phyloP scores from a whole-genome alignment of 2,113 vertebrate genomes.

The Castor canadensis region DNA sequence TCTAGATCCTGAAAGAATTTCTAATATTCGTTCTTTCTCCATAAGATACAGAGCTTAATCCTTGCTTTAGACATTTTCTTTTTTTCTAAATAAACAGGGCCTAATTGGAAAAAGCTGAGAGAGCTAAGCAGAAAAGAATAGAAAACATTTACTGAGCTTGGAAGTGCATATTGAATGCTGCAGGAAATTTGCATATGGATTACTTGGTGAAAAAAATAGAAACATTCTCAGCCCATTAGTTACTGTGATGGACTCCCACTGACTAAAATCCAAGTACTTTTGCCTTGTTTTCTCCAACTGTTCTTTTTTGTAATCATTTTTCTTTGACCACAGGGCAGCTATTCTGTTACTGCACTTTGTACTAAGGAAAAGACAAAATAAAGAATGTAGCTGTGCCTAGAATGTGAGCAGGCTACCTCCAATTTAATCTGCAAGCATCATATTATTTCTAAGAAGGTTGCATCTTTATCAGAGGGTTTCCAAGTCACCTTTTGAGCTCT shows the following conservation, averaged over 20 bases:
- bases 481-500: not conserved
- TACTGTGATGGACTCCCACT: conserved; percentile 77
- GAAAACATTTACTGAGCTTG: conserved; percentile 82
- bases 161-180: conserved; percentile 80
- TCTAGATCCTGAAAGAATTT: conserved; percentile 81
- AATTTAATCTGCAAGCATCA: conserved; percentile 24
- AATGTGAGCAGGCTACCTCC: conserved; percentile 4
- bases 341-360: conserved; percentile 55
- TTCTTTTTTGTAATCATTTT: conserved; percentile 77
- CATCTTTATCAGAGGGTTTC: not conserved
- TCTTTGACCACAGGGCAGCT: conserved; percentile 57
- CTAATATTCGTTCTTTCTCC: conserved; percentile 82
- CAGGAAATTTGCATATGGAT: conserved; percentile 83
- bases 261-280: conserved; percentile 76
- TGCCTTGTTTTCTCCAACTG: conserved; percentile 80
- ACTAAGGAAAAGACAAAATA: conserved; percentile 53
- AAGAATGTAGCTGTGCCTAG: conserved; percentile 45
- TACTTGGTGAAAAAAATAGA: conserved; percentile 77
- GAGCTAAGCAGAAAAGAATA: conserved; percentile 81
- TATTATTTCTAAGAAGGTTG: not conserved
- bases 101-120: conserved; percentile 85
- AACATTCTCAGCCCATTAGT: conserved; percentile 81
- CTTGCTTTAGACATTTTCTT: conserved; percentile 80
- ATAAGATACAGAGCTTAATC: conserved; percentile 84
- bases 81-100: conserved; percentile 80